Evolutionary conservation across 2,113 vertebrate genomes (phyloP).

Genomic region (Collichthys lucidus): DNA sequence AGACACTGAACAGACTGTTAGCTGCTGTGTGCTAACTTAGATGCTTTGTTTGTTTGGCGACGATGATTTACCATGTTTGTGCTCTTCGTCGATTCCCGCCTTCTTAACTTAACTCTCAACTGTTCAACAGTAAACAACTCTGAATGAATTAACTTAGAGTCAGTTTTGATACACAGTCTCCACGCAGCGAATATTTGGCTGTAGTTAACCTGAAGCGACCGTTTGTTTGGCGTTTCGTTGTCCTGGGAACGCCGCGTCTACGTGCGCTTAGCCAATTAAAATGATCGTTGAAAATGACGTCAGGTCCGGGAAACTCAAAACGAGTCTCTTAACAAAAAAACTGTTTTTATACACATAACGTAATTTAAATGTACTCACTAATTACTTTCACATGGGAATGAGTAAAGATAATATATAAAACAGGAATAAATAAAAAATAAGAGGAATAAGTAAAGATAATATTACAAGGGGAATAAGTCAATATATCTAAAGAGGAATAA

Average conservation of each 20-base stretch:
- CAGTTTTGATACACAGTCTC: accelerated
- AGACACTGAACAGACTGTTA: background rate
- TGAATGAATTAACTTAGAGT: accelerated
- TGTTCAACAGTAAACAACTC: background rate
- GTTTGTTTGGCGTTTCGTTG: slow-evolving; percentile 60
- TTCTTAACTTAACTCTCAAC: background rate
- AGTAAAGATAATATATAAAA: no score
- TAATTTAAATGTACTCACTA: no score
- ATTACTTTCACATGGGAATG: no score
- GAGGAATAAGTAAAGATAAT: no score
- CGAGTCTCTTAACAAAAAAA: no score
- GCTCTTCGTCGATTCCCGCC: background rate
- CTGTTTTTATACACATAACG: no score
- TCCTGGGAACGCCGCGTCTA: slow-evolving; percentile 55
- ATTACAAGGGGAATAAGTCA: no score
- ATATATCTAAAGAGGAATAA: no score
- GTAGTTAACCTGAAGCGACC: background rate
- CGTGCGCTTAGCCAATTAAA: slow-evolving; percentile 27
- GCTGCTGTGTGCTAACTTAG: background rate
- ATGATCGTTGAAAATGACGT: slow-evolving; percentile 22
- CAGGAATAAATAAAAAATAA: no score
- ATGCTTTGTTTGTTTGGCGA: background rate
- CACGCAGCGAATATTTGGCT: background rate
- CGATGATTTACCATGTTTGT: slow-evolving; percentile 55
- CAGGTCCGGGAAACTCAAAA: slow-evolving; percentile 34